These are phyloP conservation scores for Plecturocebus donacophilus DNA, from an alignment of 2,113 vertebrate species.

Conservation along the genomic window DNA sequence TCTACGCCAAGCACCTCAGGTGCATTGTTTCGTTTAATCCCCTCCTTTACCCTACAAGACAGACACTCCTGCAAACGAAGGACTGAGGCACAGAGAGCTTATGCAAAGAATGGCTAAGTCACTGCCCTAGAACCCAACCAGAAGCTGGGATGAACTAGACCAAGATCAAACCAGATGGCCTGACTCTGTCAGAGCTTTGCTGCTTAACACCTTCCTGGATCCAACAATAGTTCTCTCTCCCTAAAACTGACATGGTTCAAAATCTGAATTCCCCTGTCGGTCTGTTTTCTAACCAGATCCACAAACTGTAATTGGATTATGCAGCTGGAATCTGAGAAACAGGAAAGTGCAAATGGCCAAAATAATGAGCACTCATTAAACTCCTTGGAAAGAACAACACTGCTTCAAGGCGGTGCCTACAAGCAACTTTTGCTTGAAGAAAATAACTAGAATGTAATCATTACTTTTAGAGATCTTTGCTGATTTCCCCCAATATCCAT, in stretches of 20 bases:
- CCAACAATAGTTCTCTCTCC: constrained; percentile 10
- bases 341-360: constrained; percentile 55
- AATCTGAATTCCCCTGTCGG: constrained; percentile 62
- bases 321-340: constrained; percentile 71
- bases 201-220: not conserved
- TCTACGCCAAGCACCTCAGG: not conserved
- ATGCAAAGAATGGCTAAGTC: not conserved
- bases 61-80: not conserved
- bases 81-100: not conserved
- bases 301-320: constrained; percentile 69
- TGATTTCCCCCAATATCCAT: not conserved
- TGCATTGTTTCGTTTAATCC: not conserved
- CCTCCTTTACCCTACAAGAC: not conserved
- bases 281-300: constrained; percentile 66
- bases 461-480: not conserved
- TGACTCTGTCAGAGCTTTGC: not conserved
- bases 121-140: not conserved
- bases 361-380: constrained; percentile 75
- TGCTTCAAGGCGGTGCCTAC: constrained; percentile 49
- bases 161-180: not conserved
- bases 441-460: constrained; percentile 48
- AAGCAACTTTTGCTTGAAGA: constrained; percentile 50
- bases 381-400: constrained; percentile 62
- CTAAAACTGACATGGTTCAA: not conserved
- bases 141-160: not conserved